Evolutionary conservation across 2,888 invertebrate genomes (phyloP).

Genomic region (Xestia c-nigrum): DNA sequence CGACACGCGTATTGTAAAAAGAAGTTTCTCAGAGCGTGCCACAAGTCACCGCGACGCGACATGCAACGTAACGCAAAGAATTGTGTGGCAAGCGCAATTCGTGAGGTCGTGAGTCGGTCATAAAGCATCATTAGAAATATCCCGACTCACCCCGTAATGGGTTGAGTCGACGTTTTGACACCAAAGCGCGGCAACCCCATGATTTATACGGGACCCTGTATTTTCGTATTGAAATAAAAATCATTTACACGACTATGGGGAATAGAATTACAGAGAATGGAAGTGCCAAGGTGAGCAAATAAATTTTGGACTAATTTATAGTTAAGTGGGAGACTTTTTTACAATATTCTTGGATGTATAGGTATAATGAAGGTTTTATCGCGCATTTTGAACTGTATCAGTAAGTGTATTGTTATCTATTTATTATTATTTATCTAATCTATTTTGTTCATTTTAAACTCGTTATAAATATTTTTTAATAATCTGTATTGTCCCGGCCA

Average conservation of each 20-base stretch:
- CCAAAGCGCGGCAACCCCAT: slow-evolving; percentile 69
- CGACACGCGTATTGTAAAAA: background rate
- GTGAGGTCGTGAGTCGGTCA: background rate
- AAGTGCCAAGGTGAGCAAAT: slow-evolving; percentile 51
- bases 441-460: no score
- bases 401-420: no score
- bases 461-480: no score
- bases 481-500: background rate
- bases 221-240: slow-evolving; percentile 78
- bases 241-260: slow-evolving; percentile 70
- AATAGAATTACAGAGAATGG: slow-evolving; percentile 61
- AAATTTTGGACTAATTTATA: background rate
- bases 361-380: background rate
- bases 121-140: slow-evolving; percentile 63
- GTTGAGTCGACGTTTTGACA: slow-evolving; percentile 74
- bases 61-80: background rate
- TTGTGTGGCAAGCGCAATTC: background rate
- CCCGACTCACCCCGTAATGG: slow-evolving; percentile 62
- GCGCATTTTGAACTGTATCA: no score
- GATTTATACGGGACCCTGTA: slow-evolving; percentile 77
- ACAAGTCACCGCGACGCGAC: background rate
- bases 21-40: background rate
- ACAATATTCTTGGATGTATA: background rate
- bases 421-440: no score
- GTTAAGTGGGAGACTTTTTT: background rate